Evolutionary conservation across 2,797 vertebrate genomes (phyloP).

Genomic region (Epinephelus awoara): DNA sequence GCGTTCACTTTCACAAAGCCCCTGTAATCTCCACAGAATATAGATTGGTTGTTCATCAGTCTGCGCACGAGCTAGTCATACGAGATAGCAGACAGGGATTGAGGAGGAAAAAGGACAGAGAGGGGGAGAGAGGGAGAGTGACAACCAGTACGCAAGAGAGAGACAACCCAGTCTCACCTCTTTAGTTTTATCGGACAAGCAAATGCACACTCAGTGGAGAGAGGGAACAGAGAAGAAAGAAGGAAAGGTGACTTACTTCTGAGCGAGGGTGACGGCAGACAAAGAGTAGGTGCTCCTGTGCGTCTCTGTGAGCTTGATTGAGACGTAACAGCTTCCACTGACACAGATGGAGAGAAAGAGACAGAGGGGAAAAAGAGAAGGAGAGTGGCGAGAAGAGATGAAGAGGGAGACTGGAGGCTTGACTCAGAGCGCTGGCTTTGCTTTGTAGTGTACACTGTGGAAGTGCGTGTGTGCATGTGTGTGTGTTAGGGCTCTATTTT

Average conservation of each 20-base stretch:
- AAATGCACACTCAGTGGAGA: constrained; percentile 41
- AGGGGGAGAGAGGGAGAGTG: constrained; percentile 5
- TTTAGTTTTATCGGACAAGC: constrained; percentile 58
- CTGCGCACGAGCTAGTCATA: constrained; percentile 66
- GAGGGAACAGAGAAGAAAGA: constrained; percentile 24
- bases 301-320: constrained; percentile 66
- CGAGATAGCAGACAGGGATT: constrained; percentile 64
- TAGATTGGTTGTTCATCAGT: constrained; percentile 71
- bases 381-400: constrained; percentile 50
- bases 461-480: constrained; percentile 35
- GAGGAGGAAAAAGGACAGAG: constrained; percentile 52
- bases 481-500: constrained; percentile 30
- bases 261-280: constrained; percentile 51
- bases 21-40: constrained; percentile 64
- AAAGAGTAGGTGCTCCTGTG: constrained; percentile 51
- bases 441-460: constrained; percentile 57
- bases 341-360: constrained; percentile 53
- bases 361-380: constrained; percentile 18
- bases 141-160: constrained; percentile 12
- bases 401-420: constrained; percentile 58
- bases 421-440: constrained; percentile 60
- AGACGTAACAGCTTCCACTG: constrained; percentile 62
- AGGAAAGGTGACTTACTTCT: constrained; percentile 63
- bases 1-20: constrained; percentile 72
- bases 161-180: constrained; percentile 57